phyloP scores from a whole-genome alignment of 2,797 vertebrate species.

The Melanotaenia nigrans region DNA sequence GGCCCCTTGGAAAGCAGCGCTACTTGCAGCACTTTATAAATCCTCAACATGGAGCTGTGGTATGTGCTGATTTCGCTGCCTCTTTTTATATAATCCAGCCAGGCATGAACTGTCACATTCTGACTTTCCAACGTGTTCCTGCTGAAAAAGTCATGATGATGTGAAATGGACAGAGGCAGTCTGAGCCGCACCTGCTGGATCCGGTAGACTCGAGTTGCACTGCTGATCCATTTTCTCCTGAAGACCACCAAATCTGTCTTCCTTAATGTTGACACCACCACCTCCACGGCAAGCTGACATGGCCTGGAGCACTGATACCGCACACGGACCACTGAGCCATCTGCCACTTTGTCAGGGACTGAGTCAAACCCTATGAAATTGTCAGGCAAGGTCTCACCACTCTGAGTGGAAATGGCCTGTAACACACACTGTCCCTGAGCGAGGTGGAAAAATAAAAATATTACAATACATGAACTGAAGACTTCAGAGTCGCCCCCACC shows the following conservation, averaged over 20 bases:
- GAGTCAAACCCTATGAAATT: slow-evolving; percentile 87
- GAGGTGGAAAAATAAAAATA: slow-evolving; percentile 15
- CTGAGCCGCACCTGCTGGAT: slow-evolving; percentile 82
- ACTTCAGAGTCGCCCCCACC: not conserved
- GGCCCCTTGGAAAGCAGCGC: slow-evolving; percentile 83
- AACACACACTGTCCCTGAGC: slow-evolving; percentile 77
- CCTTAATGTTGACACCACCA: slow-evolving; percentile 83
- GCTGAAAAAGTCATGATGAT: slow-evolving; percentile 84
- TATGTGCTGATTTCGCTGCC: slow-evolving; percentile 64
- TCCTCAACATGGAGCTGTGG: slow-evolving; percentile 76
- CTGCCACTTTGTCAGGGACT: slow-evolving; percentile 82
- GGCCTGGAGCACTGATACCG: slow-evolving; percentile 87
- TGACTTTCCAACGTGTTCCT: slow-evolving; percentile 77
- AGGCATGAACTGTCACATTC: slow-evolving; percentile 85
- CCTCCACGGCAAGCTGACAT: slow-evolving; percentile 87
- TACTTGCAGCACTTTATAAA: slow-evolving; percentile 81
- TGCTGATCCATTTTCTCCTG: slow-evolving; percentile 87
- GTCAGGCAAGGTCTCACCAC: slow-evolving; percentile 45
- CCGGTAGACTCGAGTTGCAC: slow-evolving; percentile 67
- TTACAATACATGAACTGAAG: slow-evolving; percentile 24
- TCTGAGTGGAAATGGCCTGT: slow-evolving; percentile 70
- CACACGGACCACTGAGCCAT: slow-evolving; percentile 83
- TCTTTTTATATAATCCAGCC: slow-evolving; percentile 79
- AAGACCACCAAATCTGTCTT: slow-evolving; percentile 85
- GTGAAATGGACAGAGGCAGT: slow-evolving; percentile 86